Evolutionary conservation across 2,797 vertebrate species (phyloP).

Genomic region (Capromys pilorides): DNA sequence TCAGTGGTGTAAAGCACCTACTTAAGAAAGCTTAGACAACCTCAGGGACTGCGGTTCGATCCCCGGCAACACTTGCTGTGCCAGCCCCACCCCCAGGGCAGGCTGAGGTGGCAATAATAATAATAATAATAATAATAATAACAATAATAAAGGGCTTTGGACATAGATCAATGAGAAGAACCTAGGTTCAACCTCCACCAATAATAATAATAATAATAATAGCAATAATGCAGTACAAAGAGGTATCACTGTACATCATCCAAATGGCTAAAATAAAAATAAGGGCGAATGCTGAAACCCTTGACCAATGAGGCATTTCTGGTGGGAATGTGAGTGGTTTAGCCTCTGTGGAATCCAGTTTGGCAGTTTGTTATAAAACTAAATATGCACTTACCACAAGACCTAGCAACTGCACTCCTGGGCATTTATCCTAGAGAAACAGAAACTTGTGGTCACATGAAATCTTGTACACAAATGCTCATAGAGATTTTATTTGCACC

Average conservation of each 20-base stretch:
- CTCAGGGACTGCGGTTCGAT: too few relatives aligned
- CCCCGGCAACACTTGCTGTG: too few relatives aligned
- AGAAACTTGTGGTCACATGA: not conserved
- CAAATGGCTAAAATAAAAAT: slow-evolving; percentile 37
- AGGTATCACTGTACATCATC: not conserved
- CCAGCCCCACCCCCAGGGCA: too few relatives aligned
- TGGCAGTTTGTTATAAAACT: not conserved
- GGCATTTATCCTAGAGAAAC: slow-evolving; percentile 37
- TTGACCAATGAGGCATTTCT: not conserved
- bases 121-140: too few relatives aligned
- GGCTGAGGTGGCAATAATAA: too few relatives aligned
- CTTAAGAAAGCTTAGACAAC: too few relatives aligned
- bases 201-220: not conserved
- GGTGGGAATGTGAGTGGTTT: not conserved
- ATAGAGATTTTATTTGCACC: not conserved
- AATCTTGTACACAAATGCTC: not conserved
- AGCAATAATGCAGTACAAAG: not conserved
- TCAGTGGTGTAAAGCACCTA: too few relatives aligned
- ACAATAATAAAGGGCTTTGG: not conserved
- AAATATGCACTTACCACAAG: not conserved
- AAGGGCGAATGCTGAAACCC: not conserved
- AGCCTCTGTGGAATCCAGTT: not conserved
- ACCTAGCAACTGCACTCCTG: not conserved
- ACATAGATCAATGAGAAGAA: not conserved
- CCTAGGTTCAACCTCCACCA: not conserved